Evolutionary conservation across 2,797 vertebrate genomes (phyloP).

Genomic region (Pachyuromys duprasi): DNA sequence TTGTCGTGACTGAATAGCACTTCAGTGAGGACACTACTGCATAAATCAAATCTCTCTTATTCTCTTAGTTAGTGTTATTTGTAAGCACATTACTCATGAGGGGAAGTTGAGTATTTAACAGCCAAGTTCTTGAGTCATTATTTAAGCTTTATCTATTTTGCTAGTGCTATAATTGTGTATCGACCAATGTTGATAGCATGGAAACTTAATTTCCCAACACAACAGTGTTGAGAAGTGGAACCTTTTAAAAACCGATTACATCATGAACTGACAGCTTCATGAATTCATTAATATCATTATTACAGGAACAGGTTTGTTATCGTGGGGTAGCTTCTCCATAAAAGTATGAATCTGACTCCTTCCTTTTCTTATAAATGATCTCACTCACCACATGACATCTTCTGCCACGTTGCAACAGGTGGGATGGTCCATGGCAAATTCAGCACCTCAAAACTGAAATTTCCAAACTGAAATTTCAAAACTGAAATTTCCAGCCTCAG

Average conservation of each 20-base stretch:
- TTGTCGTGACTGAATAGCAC: slow-evolving; percentile 14
- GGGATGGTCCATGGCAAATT: background rate
- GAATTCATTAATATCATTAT: background rate
- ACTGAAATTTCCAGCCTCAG: background rate
- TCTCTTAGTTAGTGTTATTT: background rate
- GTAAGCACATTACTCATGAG: background rate
- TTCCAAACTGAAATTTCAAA: background rate
- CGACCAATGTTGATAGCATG: background rate
- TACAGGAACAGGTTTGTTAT: background rate
- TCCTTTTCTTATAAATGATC: background rate
- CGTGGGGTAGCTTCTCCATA: background rate
- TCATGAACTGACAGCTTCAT: too few relatives aligned
- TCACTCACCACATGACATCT: background rate
- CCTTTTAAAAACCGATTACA: too few relatives aligned
- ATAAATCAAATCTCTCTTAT: slow-evolving; percentile 21
- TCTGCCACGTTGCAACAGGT: background rate
- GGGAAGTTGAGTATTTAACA: background rate
- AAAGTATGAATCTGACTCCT: background rate
- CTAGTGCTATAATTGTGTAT: background rate
- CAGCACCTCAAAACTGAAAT: background rate
- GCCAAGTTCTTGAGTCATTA: background rate
- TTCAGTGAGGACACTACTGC: background rate
- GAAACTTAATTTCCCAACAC: background rate
- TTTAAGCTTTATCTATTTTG: background rate
- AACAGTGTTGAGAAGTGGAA: background rate